These are phyloP conservation scores for Rhorus exstirpatorius DNA, from an alignment of 2,888 invertebrate genomes.

Conservation along the genomic window DNA sequence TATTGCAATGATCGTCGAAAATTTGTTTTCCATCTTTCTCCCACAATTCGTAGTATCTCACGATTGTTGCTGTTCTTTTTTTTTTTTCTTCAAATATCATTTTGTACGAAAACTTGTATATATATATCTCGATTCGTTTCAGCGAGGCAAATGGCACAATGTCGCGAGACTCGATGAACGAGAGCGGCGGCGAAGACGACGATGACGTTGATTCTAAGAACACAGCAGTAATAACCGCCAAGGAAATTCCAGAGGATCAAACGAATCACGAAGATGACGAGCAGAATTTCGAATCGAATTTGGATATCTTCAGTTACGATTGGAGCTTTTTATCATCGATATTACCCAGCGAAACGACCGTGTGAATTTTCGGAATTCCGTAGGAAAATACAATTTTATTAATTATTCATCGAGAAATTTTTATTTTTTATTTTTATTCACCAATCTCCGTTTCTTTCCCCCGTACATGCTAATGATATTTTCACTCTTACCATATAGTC, in stretches of 20 bases:
- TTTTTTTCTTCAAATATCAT: too few species aligned
- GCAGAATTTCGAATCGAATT: constrained; percentile 61
- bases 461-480: not conserved
- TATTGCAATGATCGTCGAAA: constrained; percentile 1
- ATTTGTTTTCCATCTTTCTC: constrained; percentile 15
- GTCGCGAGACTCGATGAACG: constrained; percentile 69
- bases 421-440: constrained; percentile 26
- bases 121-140: not conserved
- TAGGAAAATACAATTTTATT: constrained; percentile 62
- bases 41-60: not conserved
- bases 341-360: constrained; percentile 75
- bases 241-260: constrained; percentile 53
- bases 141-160: constrained; percentile 50
- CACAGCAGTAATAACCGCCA: constrained; percentile 44
- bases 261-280: constrained; percentile 42
- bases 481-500: not conserved
- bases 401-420: not conserved
- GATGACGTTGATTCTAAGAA: constrained; percentile 39
- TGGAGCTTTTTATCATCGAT: constrained; percentile 81
- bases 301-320: constrained; percentile 74
- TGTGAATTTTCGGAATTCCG: constrained; percentile 44
- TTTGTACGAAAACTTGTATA: too few species aligned
- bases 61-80: constrained; percentile 10
- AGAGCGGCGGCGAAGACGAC: constrained; percentile 73
- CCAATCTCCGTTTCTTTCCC: not conserved